A percentile compares a stretch with the other conserved stretches of the same genome.
phyloP scores from a whole-genome alignment of 2,888 invertebrate species.

The Ichneumoninae sp. region DNA sequence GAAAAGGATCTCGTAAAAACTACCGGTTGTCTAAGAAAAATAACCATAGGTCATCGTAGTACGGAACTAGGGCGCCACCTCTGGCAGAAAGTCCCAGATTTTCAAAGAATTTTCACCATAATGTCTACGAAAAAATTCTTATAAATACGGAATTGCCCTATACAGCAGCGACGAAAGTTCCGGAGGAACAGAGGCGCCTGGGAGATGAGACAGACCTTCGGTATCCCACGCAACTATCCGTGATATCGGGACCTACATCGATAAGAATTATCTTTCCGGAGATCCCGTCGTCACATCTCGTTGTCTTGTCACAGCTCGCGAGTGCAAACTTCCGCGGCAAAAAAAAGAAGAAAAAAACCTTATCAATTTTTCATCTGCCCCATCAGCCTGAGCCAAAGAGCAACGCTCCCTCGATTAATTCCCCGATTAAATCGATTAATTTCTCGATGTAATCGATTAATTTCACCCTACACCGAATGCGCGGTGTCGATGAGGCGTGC shows the following conservation, averaged over 20 bases:
- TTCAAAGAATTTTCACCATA: too few species aligned
- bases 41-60: too few species aligned
- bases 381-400: constrained; percentile 14
- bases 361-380: constrained; percentile 51
- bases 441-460: constrained; percentile 36
- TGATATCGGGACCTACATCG: constrained; percentile 71
- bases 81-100: too few species aligned
- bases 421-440: constrained; percentile 42
- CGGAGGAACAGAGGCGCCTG: constrained; percentile 33
- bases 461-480: constrained; percentile 37
- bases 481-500: constrained; percentile 33
- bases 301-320: constrained; percentile 4
- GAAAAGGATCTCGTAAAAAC: too few species aligned
- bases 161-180: not conserved
- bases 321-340: constrained; percentile 22
- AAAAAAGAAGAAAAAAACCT: constrained; percentile 35
- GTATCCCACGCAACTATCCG: constrained; percentile 16
- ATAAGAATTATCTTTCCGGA: constrained; percentile 63
- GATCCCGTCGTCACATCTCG: constrained; percentile 35
- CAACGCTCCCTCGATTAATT: constrained; percentile 52
- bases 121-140: too few species aligned
- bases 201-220: constrained; percentile 31
- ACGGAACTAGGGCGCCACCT: too few species aligned
- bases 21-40: too few species aligned
- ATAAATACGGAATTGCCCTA: too few species aligned